Conservation (phyloP, 1,140 invertebrate genomes). For the Leguminivora glycinivorella region DNA sequence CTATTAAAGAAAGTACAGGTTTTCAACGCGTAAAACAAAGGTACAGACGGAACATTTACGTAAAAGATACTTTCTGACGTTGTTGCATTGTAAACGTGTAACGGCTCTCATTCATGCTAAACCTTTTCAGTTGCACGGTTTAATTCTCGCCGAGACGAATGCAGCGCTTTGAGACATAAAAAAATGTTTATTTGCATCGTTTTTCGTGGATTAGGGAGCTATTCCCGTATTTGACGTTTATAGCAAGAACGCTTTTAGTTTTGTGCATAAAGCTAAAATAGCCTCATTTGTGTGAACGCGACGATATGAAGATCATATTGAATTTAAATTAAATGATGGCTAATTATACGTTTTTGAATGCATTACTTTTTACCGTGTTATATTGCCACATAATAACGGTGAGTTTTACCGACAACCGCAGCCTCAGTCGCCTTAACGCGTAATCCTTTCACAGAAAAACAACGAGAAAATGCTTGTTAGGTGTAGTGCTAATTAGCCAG, state of each 20-base stretch:
- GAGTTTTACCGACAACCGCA: slow-evolving; percentile 47
- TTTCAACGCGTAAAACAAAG: slow-evolving; percentile 38
- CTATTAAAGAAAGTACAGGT: not conserved
- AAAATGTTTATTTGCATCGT: slow-evolving; percentile 71
- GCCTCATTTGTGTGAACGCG: not conserved
- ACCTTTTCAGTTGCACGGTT: slow-evolving; percentile 69
- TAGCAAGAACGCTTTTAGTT: not conserved
- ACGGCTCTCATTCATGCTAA: slow-evolving; percentile 72
- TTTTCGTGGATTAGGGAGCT: slow-evolving; percentile 36
- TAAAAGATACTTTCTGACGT: slow-evolving; percentile 69
- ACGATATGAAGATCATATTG: not conserved
- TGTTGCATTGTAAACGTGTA: slow-evolving; percentile 67
- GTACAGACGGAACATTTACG: slow-evolving; percentile 55
- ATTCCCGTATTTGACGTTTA: not conserved
- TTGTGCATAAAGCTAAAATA: not conserved
- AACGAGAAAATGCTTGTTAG: slow-evolving; percentile 37
- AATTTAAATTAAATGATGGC: not conserved
- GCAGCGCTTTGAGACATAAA: slow-evolving; percentile 57
- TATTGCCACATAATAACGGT: slow-evolving; percentile 61
- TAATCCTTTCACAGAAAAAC: slow-evolving; percentile 56
- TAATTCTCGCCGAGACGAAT: slow-evolving; percentile 65
- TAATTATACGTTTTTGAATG: not conserved
- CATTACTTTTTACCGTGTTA: slow-evolving; percentile 62
- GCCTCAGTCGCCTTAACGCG: slow-evolving; percentile 54
- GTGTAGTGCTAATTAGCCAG: slow-evolving; percentile 53